Conservation (phyloP, 2,888 invertebrate genomes). For the Masnerella sp. region DNA sequence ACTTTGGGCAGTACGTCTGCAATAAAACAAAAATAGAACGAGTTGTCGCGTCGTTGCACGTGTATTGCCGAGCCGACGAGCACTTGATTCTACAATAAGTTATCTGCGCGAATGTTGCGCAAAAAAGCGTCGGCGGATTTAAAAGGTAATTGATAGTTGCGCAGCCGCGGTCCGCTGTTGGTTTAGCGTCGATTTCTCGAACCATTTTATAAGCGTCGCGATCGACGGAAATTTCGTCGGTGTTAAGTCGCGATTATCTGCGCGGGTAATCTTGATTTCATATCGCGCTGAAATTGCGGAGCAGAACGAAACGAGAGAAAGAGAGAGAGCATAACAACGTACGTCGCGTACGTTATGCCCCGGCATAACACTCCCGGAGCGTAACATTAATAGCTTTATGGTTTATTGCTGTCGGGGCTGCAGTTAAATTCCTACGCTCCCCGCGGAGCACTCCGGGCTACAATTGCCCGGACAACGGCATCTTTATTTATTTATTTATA, state of each 20-base stretch:
- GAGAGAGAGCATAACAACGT: conserved; percentile 57
- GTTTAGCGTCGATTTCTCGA: conserved; percentile 26
- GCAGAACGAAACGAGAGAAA: conserved; percentile 55
- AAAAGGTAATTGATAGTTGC: conserved; percentile 33
- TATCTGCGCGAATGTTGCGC: conserved; percentile 9
- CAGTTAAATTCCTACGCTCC: conserved; percentile 66
- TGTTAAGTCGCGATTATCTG: conserved; percentile 53
- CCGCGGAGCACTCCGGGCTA: conserved; percentile 59
- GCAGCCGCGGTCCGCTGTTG: conserved; percentile 13
- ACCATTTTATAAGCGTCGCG: neutral
- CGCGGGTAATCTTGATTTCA: conserved; percentile 48
- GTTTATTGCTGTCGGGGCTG: conserved; percentile 71
- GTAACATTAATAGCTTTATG: conserved; percentile 72
- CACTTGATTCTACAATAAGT: conserved; percentile 32
- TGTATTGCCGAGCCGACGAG: conserved; percentile 1
- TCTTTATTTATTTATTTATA: conserved; percentile 47
- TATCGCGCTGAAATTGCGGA: conserved; percentile 60
- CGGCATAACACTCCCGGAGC: conserved; percentile 67
- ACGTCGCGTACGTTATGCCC: conserved; percentile 64
- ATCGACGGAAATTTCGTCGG: conserved; percentile 31
- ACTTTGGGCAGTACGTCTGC: conserved; percentile 32
- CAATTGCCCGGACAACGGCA: conserved; percentile 45
- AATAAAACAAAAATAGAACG: conserved; percentile 35
- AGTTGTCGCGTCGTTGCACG: conserved; percentile 20
- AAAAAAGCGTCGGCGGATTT: conserved; percentile 4